Base-by-base conservation (phyloP, 2,888 invertebrate genomes). In the Rugalucina vietnamica region DNA sequence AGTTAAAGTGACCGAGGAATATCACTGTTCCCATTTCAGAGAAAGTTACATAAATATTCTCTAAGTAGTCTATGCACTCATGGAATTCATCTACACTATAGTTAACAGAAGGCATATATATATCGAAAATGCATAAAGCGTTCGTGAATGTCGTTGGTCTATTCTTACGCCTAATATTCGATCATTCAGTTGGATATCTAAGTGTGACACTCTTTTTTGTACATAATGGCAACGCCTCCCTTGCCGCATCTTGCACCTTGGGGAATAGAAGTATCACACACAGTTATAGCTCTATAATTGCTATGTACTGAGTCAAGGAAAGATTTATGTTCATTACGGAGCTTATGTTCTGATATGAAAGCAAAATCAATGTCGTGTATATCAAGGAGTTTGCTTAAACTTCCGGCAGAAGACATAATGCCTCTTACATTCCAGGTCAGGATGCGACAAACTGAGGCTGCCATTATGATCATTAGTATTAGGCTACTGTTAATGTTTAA, bases 91-190 rank as follows among this genome's bases (percentile, higher is more conserved):
- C 5, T 37, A 39, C 5, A 69, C 3, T 8, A 27, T 29, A 70
- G 24, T 65, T 77, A 14, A 27, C 12, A 12, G 70, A 60, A 32
- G 36, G 77, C 70, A 77, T 43, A 71, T 77, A 77, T 14, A 34
- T 39, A 49, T n/a, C n/a, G 69, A 60, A 32, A 77, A 32, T 14
- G 60, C 60, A 49, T 70, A 77, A 3, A 77, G 21, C 4, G 49
- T 43, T 49, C 21, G 4, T 8, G 27, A 1, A 12, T 39, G 5
- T n/a, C 29, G 1, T 10, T 2, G 24, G 43, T 10, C 10, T 4
- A 70, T 24, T 50, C 70, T 39, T 10, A 77, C 50, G n/a, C 70
- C 77, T 34, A 49, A 32, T 21, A 76, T 76, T 2, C 76, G 76
- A 39, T 76, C 76, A 24, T 32, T 27, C 8, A 69, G 4, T 37